Conservation (phyloP, 2,113 vertebrate genomes). For the Sander vitreus region DNA sequence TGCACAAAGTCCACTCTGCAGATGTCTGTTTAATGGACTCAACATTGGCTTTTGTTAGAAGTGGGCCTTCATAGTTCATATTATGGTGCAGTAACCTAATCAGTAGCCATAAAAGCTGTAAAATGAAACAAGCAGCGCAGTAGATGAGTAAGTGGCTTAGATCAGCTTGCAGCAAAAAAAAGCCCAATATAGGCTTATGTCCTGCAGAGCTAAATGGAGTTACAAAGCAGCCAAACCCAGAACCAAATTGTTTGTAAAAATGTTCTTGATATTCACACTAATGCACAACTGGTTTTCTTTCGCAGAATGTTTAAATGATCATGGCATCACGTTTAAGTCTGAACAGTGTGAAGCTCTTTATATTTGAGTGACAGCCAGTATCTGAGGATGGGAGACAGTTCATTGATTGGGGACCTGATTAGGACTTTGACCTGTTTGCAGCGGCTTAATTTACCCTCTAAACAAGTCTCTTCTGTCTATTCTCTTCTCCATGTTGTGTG, state of each 20-base stretch:
- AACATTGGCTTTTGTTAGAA: neutral
- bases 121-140: constrained; percentile 7
- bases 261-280: neutral
- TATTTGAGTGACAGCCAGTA: constrained; percentile 42
- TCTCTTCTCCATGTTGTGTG: neutral
- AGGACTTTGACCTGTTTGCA: constrained; percentile 36
- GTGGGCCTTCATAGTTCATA: neutral
- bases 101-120: constrained; percentile 24
- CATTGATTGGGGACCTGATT: constrained; percentile 38
- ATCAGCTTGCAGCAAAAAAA: neutral
- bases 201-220: constrained; percentile 1
- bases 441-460: constrained; percentile 21
- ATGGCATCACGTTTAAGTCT: neutral
- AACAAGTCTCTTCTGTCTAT: constrained; percentile 19
- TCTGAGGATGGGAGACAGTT: constrained; percentile 24
- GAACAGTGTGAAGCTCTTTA: neutral
- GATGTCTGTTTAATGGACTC: constrained; percentile 10
- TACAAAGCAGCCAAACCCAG: neutral
- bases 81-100: neutral
- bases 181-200: neutral
- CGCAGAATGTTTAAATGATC: neutral
- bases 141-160: constrained; percentile 14
- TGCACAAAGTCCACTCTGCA: neutral
- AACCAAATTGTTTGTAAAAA: neutral
- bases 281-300: neutral